Base-by-base conservation (phyloP, 2,888 invertebrate genomes). In the Eristalis tenax region DNA sequence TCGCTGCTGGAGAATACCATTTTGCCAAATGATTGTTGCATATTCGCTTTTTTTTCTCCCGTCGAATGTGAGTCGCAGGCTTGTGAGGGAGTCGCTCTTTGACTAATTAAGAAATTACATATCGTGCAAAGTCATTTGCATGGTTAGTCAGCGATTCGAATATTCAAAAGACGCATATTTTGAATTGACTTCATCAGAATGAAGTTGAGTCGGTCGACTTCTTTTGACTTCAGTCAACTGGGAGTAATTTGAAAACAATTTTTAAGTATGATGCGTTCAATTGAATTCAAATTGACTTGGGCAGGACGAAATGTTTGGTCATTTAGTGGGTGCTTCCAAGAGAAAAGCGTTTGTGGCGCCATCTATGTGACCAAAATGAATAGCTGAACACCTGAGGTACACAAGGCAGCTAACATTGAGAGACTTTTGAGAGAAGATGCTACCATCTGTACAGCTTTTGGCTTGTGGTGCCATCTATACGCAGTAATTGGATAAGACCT, bases 11-110 rank as follows among this genome's bases (percentile, higher is more conserved):
- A 26, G 3, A 26, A 26, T 26, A 26, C 26, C 26, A 3, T 71
- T 79, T 73, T 65, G 59, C 69, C 50, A 61, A 81, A 81, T 63
- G 74, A 81, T 74, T 81, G 80, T 74, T 81, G 74, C 59, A 81
- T 74, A 43, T 43, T 57, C 28, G 5, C 4, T 5, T 5, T 5
- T 28, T 0, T 5, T 4, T 4, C 4, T 38, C 15, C 61, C 15
- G n/a, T 18, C 18, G 56, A 5, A 28, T 5, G 4, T 2, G 28
- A 28, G 28, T 4, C 2, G 28, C 28, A 4, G 5, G 32, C 32
- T 32, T 56, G 18, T 1, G 4, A 22, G n/a, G 38, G 63, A 8
- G 5, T 3, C 13, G 23, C 50, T 8, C 15, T 18, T 22, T 40
- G 40, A 22, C 38, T 57, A 59, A 74, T 66, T 76, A 23, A 10